These are phyloP conservation scores for Grantiella picta DNA, from an alignment of 2,113 vertebrate species.

Conservation along the genomic window DNA sequence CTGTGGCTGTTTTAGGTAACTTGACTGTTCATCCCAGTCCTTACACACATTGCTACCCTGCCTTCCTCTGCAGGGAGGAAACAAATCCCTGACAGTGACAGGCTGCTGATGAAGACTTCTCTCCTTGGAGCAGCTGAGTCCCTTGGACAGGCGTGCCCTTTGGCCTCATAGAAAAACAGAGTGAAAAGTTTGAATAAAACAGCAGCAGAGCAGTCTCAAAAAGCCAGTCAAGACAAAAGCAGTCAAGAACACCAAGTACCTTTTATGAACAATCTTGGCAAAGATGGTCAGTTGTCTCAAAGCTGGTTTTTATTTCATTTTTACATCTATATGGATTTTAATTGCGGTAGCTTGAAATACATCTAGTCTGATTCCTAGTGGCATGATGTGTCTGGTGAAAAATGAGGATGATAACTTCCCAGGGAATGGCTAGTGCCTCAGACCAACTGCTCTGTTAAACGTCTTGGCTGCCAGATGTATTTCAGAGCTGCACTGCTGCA, in stretches of 20 bases:
- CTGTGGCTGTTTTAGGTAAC: neutral
- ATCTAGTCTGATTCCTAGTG: conserved; percentile 1
- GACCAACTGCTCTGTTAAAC: conserved; percentile 30
- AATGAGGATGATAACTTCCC: conserved; percentile 20
- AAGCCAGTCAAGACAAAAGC: neutral
- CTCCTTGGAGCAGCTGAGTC: neutral
- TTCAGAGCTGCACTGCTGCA: conserved; percentile 58
- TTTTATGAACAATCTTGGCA: conserved; percentile 9
- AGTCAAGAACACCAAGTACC: neutral
- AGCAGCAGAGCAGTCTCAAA: neutral
- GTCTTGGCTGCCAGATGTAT: conserved; percentile 44
- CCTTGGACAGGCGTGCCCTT: neutral
- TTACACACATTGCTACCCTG: neutral
- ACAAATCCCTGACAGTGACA: neutral
- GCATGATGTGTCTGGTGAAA: neutral
- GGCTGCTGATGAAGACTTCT: neutral
- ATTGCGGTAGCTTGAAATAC: conserved; percentile 8
- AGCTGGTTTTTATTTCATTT: neutral
- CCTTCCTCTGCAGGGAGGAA: neutral
- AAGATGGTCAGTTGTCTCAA: neutral
- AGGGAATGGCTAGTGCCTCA: neutral
- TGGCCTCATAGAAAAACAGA: neutral
- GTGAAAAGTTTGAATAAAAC: neutral
- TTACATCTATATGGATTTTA: conserved; percentile 27
- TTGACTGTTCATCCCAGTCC: neutral